Conservation (phyloP, 1,140 invertebrate genomes). For the Vanessa tameamea region DNA sequence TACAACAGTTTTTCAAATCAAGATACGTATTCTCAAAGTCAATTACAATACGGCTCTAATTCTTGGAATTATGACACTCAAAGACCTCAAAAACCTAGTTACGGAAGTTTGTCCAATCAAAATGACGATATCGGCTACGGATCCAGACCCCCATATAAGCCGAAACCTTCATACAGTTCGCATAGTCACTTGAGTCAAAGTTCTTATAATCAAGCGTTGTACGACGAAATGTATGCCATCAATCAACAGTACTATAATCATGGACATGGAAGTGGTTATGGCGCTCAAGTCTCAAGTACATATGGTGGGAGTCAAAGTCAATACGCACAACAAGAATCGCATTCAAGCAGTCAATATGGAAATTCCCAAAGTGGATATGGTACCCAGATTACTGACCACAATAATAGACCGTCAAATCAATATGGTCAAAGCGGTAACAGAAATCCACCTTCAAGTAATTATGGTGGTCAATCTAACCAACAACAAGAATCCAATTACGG, state of each 20-base stretch:
- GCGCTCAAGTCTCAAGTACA: slow-evolving; percentile 21
- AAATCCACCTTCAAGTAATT: neutral
- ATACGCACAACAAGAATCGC: neutral
- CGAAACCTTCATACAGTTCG: slow-evolving; percentile 32
- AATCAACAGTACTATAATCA: slow-evolving; percentile 17
- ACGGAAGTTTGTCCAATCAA: slow-evolving; percentile 21
- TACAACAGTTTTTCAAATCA: slow-evolving; percentile 57
- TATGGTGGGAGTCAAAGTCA: slow-evolving; percentile 16
- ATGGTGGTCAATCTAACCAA: slow-evolving; percentile 3
- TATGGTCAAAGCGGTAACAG: slow-evolving; percentile 36
- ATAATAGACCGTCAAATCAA: neutral
- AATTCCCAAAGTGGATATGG: slow-evolving; percentile 37
- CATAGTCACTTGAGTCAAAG: slow-evolving; percentile 28
- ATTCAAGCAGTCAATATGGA: slow-evolving; percentile 23
- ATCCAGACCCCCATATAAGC: slow-evolving; percentile 36
- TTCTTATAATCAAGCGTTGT: slow-evolving; percentile 30
- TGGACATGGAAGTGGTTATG: slow-evolving; percentile 30
- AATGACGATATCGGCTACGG: slow-evolving; percentile 32
- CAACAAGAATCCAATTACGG: slow-evolving; percentile 11
- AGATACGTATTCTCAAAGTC: slow-evolving; percentile 50
- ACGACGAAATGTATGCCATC: slow-evolving; percentile 26
- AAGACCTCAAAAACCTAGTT: slow-evolving; percentile 42
- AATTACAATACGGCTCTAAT: slow-evolving; percentile 44
- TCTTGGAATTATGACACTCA: slow-evolving; percentile 39
- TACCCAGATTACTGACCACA: slow-evolving; percentile 2